A percentile compares a stretch with the other conserved stretches of the same genome.
These are phyloP conservation scores for Cynodonichthys magdalenae DNA, from an alignment of 2,797 vertebrate genomes.

Conservation along the genomic window DNA sequence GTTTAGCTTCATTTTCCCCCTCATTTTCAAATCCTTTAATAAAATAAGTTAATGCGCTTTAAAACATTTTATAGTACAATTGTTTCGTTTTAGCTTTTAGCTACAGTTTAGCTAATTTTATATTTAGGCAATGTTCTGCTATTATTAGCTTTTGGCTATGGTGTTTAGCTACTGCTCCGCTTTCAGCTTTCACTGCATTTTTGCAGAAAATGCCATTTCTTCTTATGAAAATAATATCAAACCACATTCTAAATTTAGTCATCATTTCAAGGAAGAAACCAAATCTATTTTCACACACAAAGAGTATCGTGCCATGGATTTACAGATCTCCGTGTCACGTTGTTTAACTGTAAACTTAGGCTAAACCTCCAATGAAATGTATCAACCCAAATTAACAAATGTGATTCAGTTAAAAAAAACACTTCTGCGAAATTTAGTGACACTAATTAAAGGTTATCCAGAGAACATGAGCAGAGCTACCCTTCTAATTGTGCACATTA, in stretches of 20 bases:
- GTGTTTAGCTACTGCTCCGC: too few species aligned
- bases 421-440: slow-evolving; percentile 7
- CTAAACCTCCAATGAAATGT: slow-evolving; percentile 15
- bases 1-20: too few species aligned
- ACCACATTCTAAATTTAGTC: slow-evolving; percentile 61
- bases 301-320: slow-evolving; percentile 37
- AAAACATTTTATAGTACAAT: too few species aligned
- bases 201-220: too few species aligned
- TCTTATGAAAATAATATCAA: slow-evolving; percentile 55
- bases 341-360: slow-evolving; percentile 24
- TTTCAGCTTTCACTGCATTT: too few species aligned
- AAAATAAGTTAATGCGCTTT: too few species aligned
- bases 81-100: too few species aligned
- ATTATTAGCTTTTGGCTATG: too few species aligned
- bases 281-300: slow-evolving; percentile 39
- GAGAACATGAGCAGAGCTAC: slow-evolving; percentile 11
- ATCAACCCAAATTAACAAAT: slow-evolving; percentile 12
- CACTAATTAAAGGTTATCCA: slow-evolving; percentile 16
- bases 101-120: too few species aligned
- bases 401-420: background rate
- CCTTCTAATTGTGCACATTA: slow-evolving; percentile 27
- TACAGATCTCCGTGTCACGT: slow-evolving; percentile 1
- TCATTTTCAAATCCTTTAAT: too few species aligned
- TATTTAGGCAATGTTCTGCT: too few species aligned
- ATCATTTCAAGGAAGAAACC: slow-evolving; percentile 22